Conservation (phyloP, 2,888 invertebrate genomes). For the Drosophila greeni region DNA sequence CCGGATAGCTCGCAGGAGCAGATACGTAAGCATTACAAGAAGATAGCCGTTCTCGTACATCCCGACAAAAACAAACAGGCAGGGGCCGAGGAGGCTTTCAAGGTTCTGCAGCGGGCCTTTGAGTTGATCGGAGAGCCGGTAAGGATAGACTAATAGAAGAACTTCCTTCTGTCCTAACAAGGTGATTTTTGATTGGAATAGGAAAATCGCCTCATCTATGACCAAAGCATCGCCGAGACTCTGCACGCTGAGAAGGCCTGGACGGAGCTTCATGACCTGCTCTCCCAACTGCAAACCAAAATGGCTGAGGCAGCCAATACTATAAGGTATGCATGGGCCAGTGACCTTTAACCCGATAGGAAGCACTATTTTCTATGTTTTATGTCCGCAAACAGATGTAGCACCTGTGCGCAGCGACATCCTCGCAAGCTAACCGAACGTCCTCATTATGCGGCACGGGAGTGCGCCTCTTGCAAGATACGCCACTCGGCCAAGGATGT, state of each 20-base stretch:
- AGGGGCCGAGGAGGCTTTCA: constrained; percentile 97
- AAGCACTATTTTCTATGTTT: background rate
- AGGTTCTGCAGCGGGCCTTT: constrained; percentile 96
- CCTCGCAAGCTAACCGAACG: constrained; percentile 91
- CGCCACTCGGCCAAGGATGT: constrained; percentile 93
- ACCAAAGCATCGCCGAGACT: constrained; percentile 86
- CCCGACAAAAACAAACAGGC: constrained; percentile 97
- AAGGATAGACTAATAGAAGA: constrained; percentile 47
- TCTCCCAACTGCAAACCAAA: constrained; percentile 93
- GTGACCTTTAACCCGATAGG: too few relatives aligned
- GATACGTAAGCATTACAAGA: constrained; percentile 95
- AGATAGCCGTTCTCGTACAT: constrained; percentile 95
- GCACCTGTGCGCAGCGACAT: constrained; percentile 94
- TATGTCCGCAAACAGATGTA: constrained; percentile 83
- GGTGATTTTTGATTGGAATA: constrained; percentile 70
- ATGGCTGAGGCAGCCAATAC: constrained; percentile 96
- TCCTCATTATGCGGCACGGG: constrained; percentile 94
- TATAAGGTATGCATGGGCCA: constrained; percentile 80
- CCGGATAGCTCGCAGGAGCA: constrained; percentile 94
- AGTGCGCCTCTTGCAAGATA: constrained; percentile 93
- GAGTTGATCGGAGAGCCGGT: constrained; percentile 95
- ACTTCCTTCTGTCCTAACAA: too few relatives aligned
- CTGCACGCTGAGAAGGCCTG: constrained; percentile 91
- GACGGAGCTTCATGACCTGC: constrained; percentile 91
- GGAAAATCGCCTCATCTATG: constrained; percentile 87